Evolutionary conservation across 2,797 vertebrate genomes (phyloP).

Genomic region (Cirrhinus molitorella): DNA sequence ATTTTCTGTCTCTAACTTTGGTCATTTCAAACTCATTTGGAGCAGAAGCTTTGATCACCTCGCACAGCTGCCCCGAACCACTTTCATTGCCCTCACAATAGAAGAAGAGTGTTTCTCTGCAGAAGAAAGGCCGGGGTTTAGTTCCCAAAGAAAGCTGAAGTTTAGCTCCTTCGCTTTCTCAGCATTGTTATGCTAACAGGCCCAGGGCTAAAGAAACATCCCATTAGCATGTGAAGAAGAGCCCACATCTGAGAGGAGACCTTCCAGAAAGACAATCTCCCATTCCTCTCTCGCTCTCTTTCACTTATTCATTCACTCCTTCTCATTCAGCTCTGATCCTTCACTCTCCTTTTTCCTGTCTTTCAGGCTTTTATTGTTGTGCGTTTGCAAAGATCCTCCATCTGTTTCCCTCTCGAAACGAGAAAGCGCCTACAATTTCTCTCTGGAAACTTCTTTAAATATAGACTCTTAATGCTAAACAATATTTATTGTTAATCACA

Average conservation of each 20-base stretch:
- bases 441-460: conserved; percentile 47
- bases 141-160: conserved; percentile 84
- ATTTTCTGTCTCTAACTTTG: conserved; percentile 54
- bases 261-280: conserved; percentile 81
- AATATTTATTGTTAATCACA: conserved; percentile 60
- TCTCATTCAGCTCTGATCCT: conserved; percentile 76
- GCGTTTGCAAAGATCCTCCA: conserved; percentile 63
- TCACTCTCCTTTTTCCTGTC: conserved; percentile 66
- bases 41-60: conserved; percentile 82
- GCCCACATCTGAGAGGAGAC: conserved; percentile 84
- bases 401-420: conserved; percentile 58
- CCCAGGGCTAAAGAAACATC: conserved; percentile 79
- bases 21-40: conserved; percentile 82
- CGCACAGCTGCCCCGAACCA: conserved; percentile 76
- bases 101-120: conserved; percentile 79
- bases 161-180: conserved; percentile 85
- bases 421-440: conserved; percentile 45
- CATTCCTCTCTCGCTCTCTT: conserved; percentile 79
- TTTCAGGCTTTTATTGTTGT: conserved; percentile 70
- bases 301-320: conserved; percentile 76
- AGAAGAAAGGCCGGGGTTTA: conserved; percentile 83
- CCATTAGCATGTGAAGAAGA: conserved; percentile 88
- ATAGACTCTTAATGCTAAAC: conserved; percentile 41
- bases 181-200: conserved; percentile 85
- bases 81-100: conserved; percentile 81